Evolutionary conservation across 2,113 vertebrate genomes (phyloP).

Genomic region (Toxotes chatareus): DNA sequence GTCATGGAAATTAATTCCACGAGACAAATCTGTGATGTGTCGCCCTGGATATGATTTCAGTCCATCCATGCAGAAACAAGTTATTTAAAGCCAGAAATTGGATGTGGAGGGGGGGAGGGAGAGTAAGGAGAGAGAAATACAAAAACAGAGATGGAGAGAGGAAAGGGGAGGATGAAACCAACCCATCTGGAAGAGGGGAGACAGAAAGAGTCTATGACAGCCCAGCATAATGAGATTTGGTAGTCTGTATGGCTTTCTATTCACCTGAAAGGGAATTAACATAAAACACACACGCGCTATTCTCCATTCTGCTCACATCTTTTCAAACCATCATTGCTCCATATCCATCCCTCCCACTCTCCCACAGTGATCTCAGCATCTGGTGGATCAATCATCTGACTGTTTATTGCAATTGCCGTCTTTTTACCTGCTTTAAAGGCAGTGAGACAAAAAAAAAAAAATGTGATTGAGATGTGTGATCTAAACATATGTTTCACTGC

Average conservation of each 20-base stretch:
- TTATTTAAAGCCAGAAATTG: constrained; percentile 82
- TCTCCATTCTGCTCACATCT: constrained; percentile 57
- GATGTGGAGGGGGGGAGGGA: constrained; percentile 36
- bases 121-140: constrained; percentile 25
- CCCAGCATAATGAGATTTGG: constrained; percentile 72
- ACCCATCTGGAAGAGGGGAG: constrained; percentile 73
- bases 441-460: not conserved
- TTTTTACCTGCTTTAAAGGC: constrained; percentile 42
- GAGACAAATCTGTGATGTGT: constrained; percentile 81
- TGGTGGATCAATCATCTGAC: constrained; percentile 55
- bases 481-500: constrained; percentile 28
- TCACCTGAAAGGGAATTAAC: constrained; percentile 74
- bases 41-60: constrained; percentile 75
- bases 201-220: constrained; percentile 71
- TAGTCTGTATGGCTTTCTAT: constrained; percentile 65
- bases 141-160: constrained; percentile 52
- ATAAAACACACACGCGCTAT: constrained; percentile 49
- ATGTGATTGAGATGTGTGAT: not conserved
- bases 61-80: constrained; percentile 80
- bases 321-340: constrained; percentile 45
- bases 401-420: constrained; percentile 47
- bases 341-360: constrained; percentile 36
- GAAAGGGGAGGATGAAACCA: constrained; percentile 61
- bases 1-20: constrained; percentile 81
- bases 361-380: constrained; percentile 49